Base-by-base conservation (phyloP, 35 echinoderm and acorn worm genomes). In the Eucidaris tribuloides region DNA sequence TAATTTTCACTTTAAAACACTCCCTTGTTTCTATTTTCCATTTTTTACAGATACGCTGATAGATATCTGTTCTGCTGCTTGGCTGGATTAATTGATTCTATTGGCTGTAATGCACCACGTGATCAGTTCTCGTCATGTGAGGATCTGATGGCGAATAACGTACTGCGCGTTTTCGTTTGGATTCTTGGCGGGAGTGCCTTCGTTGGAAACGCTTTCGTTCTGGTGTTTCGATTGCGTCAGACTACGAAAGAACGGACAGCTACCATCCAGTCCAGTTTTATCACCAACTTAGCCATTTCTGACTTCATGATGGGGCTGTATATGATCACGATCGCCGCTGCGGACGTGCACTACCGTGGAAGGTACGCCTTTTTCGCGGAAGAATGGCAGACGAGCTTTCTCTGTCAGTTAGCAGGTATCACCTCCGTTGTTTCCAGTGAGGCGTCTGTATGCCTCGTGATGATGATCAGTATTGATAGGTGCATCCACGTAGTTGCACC, bases 111-210 rank as follows among this genome's bases (percentile, higher is more conserved):
- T 17, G 77, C 86, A 71, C 41, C 42, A 81, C 55, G 55, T 60
- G 86, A 88, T 37, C 76, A 80, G 50, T 88, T 88, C 35, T 88
- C 86, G 1, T 88, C 86, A 1, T 88, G 86, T 78, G 63, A 88
- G 36, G 86, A 88, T 81, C 62, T 88, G 14, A 88, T 88, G 86
- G 23, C 57, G 5, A 88, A 66, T 46, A 79, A 60, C 14, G 59
- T 78, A 3, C 61, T 88, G 45, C 77, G 86, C 7, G 19, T 80
- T 4, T 81, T 81, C 15, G 81, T 88, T 22, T 88, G 86, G 86
- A 55, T 88, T 45, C 78, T 88, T 48, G 86, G 86, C 9, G 40
- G 63, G 6, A 68, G 77, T 41, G 86, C 86, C 71, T 64, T 88
- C 13, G 34, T 88, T 29, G 86, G 86, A 20, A 88, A 88, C 37